Base-by-base conservation (phyloP, 2,113 vertebrate genomes). In the Acanthisitta chloris region DNA sequence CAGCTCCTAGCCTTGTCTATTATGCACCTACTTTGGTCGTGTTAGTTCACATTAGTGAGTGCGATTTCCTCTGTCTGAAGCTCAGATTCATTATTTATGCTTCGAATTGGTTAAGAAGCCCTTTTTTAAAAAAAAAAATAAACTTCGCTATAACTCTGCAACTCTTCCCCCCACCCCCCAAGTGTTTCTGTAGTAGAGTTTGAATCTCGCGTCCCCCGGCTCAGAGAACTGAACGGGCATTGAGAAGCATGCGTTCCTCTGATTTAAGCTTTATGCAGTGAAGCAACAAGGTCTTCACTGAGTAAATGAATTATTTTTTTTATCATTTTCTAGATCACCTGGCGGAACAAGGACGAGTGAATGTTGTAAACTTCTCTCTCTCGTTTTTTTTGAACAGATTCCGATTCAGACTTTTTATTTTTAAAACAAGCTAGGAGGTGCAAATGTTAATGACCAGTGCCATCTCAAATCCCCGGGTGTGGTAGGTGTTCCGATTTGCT, bases 41-140 rank as follows among this genome's bases (percentile, higher is more conserved):
- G 94, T 92, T 97, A 94, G 92, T 94, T 91, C 92, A 89, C 94
- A 88, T 97, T 96, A 98, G 94, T 65, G 94, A 93, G 97, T 96
- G 97, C 96, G 59, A 97, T 98, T 98, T 98, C 97, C 97, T 98
- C 91, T 82, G 92, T 96, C 71, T 82, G 94, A 70, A 84, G 73
- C 85, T 82, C 70, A 23, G 76, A 95, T 90, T 93, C 97, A 57
- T 93, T 95, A 94, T 93, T 95, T 92, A 58, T 81, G 69, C 74
- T 94, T 91, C 84, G 73, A 96, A 54, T 86, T 82, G 66, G 66
- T 82, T 65, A 62, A 89, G 93, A 87, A 92, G 71, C 58, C 18
- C 58, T 88, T 88, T 21, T n/a, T n/a, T n/a, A n/a, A n/a, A 4
- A 3, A 46, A 81, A 82, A 49, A 87, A 79, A 77, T 74, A 92